Base-by-base conservation (phyloP, 2,888 invertebrate genomes). In the Tachina lurida region DNA sequence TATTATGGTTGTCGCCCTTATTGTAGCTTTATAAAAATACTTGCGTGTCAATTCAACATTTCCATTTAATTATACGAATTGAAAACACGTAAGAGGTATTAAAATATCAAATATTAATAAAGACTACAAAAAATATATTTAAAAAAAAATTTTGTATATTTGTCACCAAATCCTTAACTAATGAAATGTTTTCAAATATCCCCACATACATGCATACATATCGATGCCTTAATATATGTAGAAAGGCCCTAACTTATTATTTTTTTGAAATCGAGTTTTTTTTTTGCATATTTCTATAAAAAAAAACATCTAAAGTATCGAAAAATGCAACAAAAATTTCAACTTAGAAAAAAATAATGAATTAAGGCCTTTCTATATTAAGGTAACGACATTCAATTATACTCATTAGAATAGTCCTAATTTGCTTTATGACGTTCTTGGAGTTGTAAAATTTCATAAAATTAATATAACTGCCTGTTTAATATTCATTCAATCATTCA, bases 1-100 rank as follows among this genome's bases (percentile, higher is more conserved):
- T 77, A 39, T 68, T 56, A 56, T 41, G n/a, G 19, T 43, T 65
- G 19, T 60, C 41, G 17, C n/a, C 45, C 10, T n/a, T 56, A 45
- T 65, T 9, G 31, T 7, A 31, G 31, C 17, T 31, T 17, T n/a
- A 41, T 31, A 71, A 58, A 76, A 81, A 78, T 77, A 78, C 81
- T 87, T 79, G 87, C 87, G 83, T 87, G 87, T 83, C 70, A 67
- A 71, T 47, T 56, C 22, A 65, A 52, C 84, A 87, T 87, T 87
- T 78, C 56, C 83, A 84, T 73, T 63, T 60, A 76, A 84, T 84
- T 63, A 41, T 62, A n/a, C 10, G 54, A 31, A 79, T 56, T 67
- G 45, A 54, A 76, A 78, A 67, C 41, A 81, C 73, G 83, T 73
- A 73, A 60, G 49, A 52, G 63, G 13, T 65, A 73, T 62, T 54